phyloP scores from a whole-genome alignment of 2,113 vertebrate genomes.

The Tonatia bakeri region DNA sequence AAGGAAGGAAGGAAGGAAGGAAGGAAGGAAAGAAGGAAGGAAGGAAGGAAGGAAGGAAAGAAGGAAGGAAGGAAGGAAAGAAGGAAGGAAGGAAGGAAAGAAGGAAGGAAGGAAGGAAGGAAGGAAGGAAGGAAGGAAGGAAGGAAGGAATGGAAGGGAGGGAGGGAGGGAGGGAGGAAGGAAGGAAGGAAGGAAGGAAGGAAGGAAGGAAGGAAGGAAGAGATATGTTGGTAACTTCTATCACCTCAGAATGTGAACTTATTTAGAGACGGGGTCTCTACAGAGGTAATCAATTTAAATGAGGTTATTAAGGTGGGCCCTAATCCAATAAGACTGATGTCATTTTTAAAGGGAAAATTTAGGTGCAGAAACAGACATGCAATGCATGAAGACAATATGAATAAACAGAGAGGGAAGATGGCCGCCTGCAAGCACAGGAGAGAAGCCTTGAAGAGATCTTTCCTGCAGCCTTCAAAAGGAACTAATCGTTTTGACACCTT shows the following conservation, averaged over 20 bases:
- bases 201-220: too few species aligned
- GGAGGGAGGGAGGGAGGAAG: background rate
- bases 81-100: background rate
- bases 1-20: background rate
- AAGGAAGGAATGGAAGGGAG: too few species aligned
- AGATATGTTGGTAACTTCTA: background rate
- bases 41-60: too few species aligned
- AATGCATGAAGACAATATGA: background rate
- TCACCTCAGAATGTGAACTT: background rate
- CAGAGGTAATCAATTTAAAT: background rate
- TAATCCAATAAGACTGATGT: background rate
- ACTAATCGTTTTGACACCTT: background rate
- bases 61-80: background rate
- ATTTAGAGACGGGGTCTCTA: background rate
- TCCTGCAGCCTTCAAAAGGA: background rate
- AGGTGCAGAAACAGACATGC: background rate
- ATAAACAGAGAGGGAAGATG: background rate
- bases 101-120: background rate
- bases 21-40: background rate
- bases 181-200: background rate
- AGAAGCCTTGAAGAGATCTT: background rate
- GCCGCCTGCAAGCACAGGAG: background rate
- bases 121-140: background rate
- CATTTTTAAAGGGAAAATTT: background rate
- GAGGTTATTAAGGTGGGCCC: background rate